Evolutionary conservation across 2,797 vertebrate genomes (phyloP), one percentile per base, ranked within the genome.

Genomic region (Lutjanus argentimaculatus): DNA sequence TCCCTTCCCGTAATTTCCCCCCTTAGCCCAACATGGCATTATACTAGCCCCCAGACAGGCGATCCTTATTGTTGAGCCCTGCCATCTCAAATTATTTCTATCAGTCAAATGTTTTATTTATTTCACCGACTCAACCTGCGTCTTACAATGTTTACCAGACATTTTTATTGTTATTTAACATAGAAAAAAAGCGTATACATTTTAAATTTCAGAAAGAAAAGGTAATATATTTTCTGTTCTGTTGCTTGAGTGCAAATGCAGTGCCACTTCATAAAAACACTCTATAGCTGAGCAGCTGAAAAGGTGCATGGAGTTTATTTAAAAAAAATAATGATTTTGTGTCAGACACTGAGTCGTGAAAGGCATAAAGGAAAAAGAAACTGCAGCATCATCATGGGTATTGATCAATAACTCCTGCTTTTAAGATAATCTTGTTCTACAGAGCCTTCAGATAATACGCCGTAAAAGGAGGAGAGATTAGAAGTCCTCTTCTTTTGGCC

Each of bases 371-470:
- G 13, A 36, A 14, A 46, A 68, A 56, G 56, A 19, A 72, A 1
- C 2, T 51, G 51, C 68, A 25, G 55, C 15, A 2, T 74, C 68
- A 53, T 14, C 1, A 36, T 36, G 30, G 30, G 40, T 11, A 3
- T 9, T 17, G 51, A 80, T 76, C 72, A 56, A 52, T 62, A 67
- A 16, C 17, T 67, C 40, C 59, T 63, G 61, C 16, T 51, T 36
- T 57, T 43, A 22, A 67, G 40, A 82, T 84, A 61, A 40, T 61
- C 55, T 61, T 62, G 58, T 66, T 75, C 49, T 0, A 14, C 57
- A 68, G 74, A n/a, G 11, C 21, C 30, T 72, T 51, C 42, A 67
- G 58, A 86, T 62, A 71, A 71, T 19, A 19, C 1, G 42, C 14
- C 25, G 45, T 52, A 15, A 53, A 52, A 45, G 46, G 45, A 67